phyloP scores from a whole-genome alignment of 2,797 vertebrate species.

The Miichthys miiuy region DNA sequence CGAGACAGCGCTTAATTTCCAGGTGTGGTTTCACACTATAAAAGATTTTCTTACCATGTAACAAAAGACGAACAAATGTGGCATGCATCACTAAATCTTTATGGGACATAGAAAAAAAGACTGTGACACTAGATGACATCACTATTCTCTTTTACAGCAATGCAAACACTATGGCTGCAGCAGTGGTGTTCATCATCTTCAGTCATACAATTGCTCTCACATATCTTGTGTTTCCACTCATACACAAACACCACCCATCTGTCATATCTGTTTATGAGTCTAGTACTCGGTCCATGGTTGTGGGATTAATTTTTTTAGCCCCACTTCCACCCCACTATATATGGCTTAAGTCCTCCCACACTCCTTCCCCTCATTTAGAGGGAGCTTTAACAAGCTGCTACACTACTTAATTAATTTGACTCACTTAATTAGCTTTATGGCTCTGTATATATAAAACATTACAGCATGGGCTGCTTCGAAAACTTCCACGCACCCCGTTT shows the following conservation, averaged over 20 bases:
- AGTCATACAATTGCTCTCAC: conserved; percentile 9
- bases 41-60: conserved; percentile 48
- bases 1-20: conserved; percentile 59
- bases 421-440: conserved; percentile 73
- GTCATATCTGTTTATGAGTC: conserved; percentile 28
- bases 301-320: conserved; percentile 24
- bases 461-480: conserved; percentile 44
- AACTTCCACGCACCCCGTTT: conserved; percentile 3
- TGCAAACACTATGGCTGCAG: background rate
- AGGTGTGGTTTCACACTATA: conserved; percentile 39
- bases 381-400: conserved; percentile 55
- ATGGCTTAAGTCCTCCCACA: conserved; percentile 6
- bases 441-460: conserved; percentile 65
- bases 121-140: conserved; percentile 3
- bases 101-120: conserved; percentile 29
- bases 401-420: conserved; percentile 70
- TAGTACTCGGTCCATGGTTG: conserved; percentile 8
- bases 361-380: conserved; percentile 40
- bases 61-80: conserved; percentile 40
- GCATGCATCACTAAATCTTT: conserved; percentile 26
- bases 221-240: conserved; percentile 5
- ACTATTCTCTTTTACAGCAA: background rate
- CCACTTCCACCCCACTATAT: background rate
- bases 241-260: conserved; percentile 2
- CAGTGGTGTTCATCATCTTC: background rate